Conservation (phyloP, 2,888 invertebrate species). For the Cecidostiba fungosa region DNA sequence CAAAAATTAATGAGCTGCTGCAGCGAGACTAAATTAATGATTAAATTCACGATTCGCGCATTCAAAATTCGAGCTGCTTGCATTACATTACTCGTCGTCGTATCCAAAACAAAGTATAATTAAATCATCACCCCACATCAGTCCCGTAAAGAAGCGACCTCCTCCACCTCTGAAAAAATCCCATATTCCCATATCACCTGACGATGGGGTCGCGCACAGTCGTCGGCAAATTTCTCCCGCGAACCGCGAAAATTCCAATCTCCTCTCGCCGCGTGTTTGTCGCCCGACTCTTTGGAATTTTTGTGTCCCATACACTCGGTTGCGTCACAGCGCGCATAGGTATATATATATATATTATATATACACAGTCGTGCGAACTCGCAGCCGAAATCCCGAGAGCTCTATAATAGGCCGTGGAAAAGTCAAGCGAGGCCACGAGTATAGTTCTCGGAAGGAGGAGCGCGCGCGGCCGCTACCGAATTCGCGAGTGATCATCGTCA, state of each 20-base stretch:
- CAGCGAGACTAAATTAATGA: neutral
- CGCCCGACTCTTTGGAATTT: constrained; percentile 49
- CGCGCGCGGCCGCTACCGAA: constrained; percentile 54
- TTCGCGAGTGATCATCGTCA: constrained; percentile 41
- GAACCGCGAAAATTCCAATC: constrained; percentile 60
- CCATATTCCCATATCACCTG: neutral
- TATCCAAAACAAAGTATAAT: neutral
- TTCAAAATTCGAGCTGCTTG: neutral
- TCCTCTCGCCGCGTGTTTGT: constrained; percentile 48
- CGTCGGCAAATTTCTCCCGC: constrained; percentile 42
- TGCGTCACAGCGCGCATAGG: constrained; percentile 32
- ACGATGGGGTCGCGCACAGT: neutral
- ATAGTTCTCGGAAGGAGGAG: constrained; percentile 45
- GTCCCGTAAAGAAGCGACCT: neutral
- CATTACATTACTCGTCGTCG: too few relatives aligned
- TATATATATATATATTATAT: neutral
- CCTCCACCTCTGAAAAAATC: neutral
- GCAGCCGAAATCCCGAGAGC: constrained; percentile 43
- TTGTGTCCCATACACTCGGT: constrained; percentile 36
- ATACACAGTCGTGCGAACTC: constrained; percentile 54
- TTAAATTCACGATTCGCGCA: neutral
- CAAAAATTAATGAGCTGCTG: constrained; percentile 22
- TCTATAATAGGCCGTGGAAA: constrained; percentile 14
- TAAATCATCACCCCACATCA: constrained; percentile 19
- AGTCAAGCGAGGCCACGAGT: neutral